Base-by-base conservation (phyloP, 1,140 invertebrate species). In the Apis mellifera region DNA sequence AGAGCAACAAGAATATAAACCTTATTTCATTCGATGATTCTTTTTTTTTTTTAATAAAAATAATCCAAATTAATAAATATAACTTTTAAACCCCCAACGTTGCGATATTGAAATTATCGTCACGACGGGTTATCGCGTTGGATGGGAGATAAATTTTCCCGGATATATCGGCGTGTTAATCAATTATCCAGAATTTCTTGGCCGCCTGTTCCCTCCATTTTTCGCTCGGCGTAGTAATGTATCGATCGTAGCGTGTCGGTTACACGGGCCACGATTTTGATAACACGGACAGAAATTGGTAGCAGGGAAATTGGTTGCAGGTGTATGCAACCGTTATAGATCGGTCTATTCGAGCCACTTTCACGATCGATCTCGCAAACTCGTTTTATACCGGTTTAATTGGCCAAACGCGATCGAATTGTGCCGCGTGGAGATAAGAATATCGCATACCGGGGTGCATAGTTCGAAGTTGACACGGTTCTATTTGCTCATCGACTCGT, bases 321-420 rank as follows among this genome's bases (percentile, higher is more conserved):
- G 55, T 79, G 76, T 50, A 78, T 32, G 32, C 60, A 75, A 32
- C 32, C 32, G 32, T 42, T n/a, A 48, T 71, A 74, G 62, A 76
- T 68, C 76, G 76, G n/a, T 68, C 80, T 85, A 65, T 86, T 80
- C 79, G 79, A 86, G 86, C 89, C 60, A 89, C 86, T 91, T 90
- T 90, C 90, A 84, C 86, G 85, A 76, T 79, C 72, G 79, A 89
- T 84, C 82, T 73, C 62, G 57, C 83, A 80, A 86, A 90, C 89
- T 86, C 84, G 87, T 90, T 91, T 87, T 65, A 71, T 74, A 77
- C 54, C 70, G 59, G 73, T 84, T 82, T 82, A 87, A 87, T 87
- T 82, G 82, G 65, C 72, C 78, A 71, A 81, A 74, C 82, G 66
- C 75, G 78, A 85, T 70, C 65, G 66, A 81, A 86, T 86, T 77